phyloP scores from a whole-genome alignment of 2,888 invertebrate species.

The Pyrocoelia pectoralis region DNA sequence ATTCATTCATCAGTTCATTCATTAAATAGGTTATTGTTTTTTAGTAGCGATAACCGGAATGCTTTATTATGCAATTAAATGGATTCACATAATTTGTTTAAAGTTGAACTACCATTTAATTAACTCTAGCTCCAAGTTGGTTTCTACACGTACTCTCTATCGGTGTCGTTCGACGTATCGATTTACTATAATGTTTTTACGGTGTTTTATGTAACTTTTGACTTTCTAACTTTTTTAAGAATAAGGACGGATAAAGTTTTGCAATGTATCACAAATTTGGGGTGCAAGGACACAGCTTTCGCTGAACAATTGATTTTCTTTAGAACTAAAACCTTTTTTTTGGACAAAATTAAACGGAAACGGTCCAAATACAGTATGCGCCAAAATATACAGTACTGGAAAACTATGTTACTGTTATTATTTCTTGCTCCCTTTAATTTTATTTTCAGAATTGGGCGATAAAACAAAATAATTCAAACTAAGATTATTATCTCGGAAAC shows the following conservation, averaged over 20 bases:
- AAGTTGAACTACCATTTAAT: slow-evolving; percentile 39
- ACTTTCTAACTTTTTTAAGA: neutral
- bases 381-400: no score
- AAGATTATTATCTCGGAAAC: no score
- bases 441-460: no score
- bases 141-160: slow-evolving; percentile 14
- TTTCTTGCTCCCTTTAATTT: no score
- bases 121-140: slow-evolving; percentile 1
- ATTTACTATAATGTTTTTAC: neutral
- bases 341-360: no score
- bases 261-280: neutral
- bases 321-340: no score
- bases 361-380: no score
- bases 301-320: no score
- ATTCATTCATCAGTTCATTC: slow-evolving; percentile 58
- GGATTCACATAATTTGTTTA: slow-evolving; percentile 41
- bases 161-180: neutral
- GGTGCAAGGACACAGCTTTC: no score
- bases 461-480: no score
- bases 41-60: slow-evolving; percentile 32
- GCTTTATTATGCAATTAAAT: slow-evolving; percentile 47
- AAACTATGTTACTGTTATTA: no score
- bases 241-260: neutral
- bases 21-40: slow-evolving; percentile 46
- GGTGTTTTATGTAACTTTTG: neutral